Evolutionary conservation across 2,888 invertebrate genomes (phyloP).

Genomic region (Phanerotoma sp.): DNA sequence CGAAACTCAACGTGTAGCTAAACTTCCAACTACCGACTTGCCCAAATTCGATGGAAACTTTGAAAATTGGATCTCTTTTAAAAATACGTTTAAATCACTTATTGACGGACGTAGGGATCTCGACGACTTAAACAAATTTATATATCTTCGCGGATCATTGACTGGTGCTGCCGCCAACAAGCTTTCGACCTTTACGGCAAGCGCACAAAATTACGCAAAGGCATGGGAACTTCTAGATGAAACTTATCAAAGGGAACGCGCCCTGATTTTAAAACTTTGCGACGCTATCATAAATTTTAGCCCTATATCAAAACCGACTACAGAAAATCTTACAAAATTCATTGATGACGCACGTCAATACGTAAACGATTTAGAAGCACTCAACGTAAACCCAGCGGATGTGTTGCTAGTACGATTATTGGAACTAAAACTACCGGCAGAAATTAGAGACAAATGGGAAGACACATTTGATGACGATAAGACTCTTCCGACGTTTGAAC

Average conservation of each 20-base stretch:
- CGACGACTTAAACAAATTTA: constrained; percentile 25
- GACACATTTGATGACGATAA: no score
- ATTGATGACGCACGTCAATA: constrained; percentile 29
- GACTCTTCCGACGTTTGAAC: no score
- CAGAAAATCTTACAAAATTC: constrained; percentile 10
- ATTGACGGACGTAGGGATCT: constrained; percentile 24
- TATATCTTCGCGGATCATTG: constrained; percentile 20
- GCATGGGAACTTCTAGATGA: constrained; percentile 15
- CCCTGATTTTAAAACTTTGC: constrained; percentile 27
- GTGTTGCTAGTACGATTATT: constrained; percentile 13
- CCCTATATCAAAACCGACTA: background rate
- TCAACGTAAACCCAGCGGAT: constrained; percentile 25
- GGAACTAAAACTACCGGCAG: constrained; percentile 12
- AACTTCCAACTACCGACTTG: constrained; percentile 21
- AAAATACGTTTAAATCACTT: constrained; percentile 23
- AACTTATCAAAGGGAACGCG: constrained; percentile 22
- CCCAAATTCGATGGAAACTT: constrained; percentile 30
- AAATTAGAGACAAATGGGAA: constrained; percentile 15
- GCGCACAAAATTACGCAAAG: constrained; percentile 21
- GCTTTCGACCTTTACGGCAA: constrained; percentile 17
- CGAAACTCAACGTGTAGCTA: constrained; percentile 17
- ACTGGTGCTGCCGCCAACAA: constrained; percentile 21
- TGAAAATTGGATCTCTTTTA: constrained; percentile 23
- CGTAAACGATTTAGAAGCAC: constrained; percentile 28
- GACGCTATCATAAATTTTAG: constrained; percentile 18